Percentiles rank a stretch among this genome's conserved stretches.
These are phyloP conservation scores for Drosophila kohkoa DNA, from an alignment of 1,140 invertebrate genomes.

Conservation along the genomic window DNA sequence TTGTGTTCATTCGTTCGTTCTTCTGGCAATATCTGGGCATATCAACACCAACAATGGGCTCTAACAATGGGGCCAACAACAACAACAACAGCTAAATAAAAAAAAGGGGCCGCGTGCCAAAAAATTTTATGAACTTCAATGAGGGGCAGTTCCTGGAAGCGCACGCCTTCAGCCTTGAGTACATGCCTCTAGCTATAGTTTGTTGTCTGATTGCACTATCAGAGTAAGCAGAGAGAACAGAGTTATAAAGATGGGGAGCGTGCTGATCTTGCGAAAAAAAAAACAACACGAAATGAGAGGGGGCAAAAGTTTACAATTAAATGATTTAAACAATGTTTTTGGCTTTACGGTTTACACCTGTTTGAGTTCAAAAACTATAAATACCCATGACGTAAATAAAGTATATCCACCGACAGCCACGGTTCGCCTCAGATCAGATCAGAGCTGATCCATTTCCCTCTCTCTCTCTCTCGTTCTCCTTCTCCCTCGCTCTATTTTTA, in stretches of 20 bases:
- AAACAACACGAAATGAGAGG: conserved; percentile 16
- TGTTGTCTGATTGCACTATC: conserved; percentile 48
- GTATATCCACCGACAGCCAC: conserved; percentile 7
- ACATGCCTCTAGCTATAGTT: conserved; percentile 2
- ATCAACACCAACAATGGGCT: conserved; percentile 20
- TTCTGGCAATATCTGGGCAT: conserved; percentile 4
- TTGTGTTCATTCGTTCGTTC: too few species aligned
- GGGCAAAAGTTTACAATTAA: conserved; percentile 71
- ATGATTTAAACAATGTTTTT: conserved; percentile 83
- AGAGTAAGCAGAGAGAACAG: neutral
- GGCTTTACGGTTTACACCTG: conserved; percentile 79
- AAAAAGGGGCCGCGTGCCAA: conserved; percentile 73
- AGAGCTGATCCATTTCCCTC: neutral
- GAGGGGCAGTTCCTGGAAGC: conserved; percentile 46
- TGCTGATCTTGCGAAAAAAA: conserved; percentile 27
- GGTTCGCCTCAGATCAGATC: conserved; percentile 17
- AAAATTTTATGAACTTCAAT: conserved; percentile 76
- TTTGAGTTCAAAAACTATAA: conserved; percentile 80
- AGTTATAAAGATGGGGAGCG: neutral
- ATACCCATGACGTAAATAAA: conserved; percentile 74
- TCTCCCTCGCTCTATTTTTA: neutral
- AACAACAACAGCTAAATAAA: conserved; percentile 7
- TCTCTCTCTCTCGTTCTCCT: neutral
- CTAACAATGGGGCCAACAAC: conserved; percentile 17
- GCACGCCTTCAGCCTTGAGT: conserved; percentile 5